Base-by-base conservation (phyloP, 92 coral and sea anemone species). In the Parazoanthus swiftii region DNA sequence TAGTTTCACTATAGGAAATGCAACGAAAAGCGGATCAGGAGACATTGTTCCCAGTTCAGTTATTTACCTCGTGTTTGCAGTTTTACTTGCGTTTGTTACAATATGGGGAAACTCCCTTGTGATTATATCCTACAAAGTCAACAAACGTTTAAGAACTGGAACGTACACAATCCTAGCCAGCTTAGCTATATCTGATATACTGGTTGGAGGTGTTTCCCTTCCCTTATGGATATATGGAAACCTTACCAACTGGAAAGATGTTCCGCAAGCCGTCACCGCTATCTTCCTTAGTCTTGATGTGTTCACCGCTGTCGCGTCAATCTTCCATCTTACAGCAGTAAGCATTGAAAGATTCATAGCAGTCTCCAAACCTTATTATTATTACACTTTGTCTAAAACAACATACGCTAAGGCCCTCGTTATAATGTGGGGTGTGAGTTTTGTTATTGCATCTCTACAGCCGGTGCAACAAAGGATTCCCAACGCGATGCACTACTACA, bases 271-370 rank as follows among this genome's bases (percentile, higher is more conserved):
- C 5, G 39, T 90, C 3, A 36, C 2, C 33, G 79, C 86, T n/a
- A 87, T 95, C 89, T 95, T 86, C 86, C 91, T 87, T 36, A 89
- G 94, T 38, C 88, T 94, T 72, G 99, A 97, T 81, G 94, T 97
- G 42, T 93, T 97, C 89, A 95, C 93, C 59, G 99, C 95, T n/a
- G 78, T 94, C 16, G 99, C 97, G n/a, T 97, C 99, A 25, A 97
- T 92, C 46, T 94, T 97, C 78, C 99, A 97, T 59, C 91, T 97
- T 14, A 95, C 97, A 26, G 93, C 97, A 20, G 94, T 97, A 42
- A 95, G 97, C 66, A 80, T 93, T n/a, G 99, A 97, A 77, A 94
- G 99, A 33, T 97, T 93, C 81, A 90, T 97, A 21, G 98, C 99
- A 8, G 94, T 95, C 58, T 93, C 98, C n/a, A 88, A 89, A 42